Conservation (phyloP, 2,888 invertebrate species). For the Chrysopilus asiliformis region DNA sequence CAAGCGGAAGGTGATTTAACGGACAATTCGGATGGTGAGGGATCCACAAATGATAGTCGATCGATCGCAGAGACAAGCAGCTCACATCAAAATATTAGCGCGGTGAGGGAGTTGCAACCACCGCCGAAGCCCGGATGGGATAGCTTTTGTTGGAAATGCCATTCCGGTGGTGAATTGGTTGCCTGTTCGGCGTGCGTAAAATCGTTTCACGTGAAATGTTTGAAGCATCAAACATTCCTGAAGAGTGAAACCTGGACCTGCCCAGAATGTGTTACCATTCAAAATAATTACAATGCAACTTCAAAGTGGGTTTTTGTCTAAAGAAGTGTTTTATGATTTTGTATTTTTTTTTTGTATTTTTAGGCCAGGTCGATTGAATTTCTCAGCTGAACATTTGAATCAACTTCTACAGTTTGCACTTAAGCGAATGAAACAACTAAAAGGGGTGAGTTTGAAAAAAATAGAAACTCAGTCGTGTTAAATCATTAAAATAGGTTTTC, state of each 20-base stretch:
- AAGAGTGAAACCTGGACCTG: conserved; percentile 60
- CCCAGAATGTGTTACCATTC: conserved; percentile 65
- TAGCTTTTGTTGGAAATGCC: conserved; percentile 85
- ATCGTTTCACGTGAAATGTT: conserved; percentile 71
- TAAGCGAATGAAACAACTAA: conserved; percentile 63
- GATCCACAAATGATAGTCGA: conserved; percentile 15
- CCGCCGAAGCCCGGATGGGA: conserved; percentile 43
- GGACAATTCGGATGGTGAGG: conserved; percentile 27
- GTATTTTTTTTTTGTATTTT: no score
- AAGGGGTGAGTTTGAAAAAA: conserved; percentile 54
- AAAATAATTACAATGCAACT: conserved; percentile 25
- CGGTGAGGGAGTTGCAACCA: conserved; percentile 7
- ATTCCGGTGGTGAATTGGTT: conserved; percentile 45
- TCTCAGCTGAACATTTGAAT: conserved; percentile 48
- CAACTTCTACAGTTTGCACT: conserved; percentile 66
- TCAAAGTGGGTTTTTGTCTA: neutral
- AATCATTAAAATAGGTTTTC: no score
- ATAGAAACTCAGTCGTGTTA: no score
- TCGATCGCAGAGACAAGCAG: conserved; percentile 11
- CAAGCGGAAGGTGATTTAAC: conserved; percentile 21
- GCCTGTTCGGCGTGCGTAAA: conserved; percentile 74
- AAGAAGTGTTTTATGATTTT: neutral
- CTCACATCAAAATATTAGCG: conserved; percentile 5
- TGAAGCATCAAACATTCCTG: conserved; percentile 38
- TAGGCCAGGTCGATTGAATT: conserved; percentile 25